A percentile compares a stretch with the other conserved stretches of the same genome.
Evolutionary conservation across 2,113 vertebrate genomes (phyloP).

Genomic region (Leucopsar rothschildi): DNA sequence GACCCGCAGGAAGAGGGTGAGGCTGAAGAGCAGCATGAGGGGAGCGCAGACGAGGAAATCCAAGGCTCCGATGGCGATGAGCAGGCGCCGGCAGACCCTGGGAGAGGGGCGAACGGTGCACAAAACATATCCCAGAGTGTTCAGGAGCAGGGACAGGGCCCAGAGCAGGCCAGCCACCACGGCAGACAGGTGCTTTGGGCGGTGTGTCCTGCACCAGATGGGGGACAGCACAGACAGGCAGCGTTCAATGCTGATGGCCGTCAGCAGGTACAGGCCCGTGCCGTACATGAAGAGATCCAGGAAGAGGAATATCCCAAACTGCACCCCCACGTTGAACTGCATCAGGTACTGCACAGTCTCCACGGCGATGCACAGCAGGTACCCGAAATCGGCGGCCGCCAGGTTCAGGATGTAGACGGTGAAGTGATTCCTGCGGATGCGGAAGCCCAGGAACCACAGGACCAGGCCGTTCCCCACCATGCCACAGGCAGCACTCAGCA

Average conservation of each 20-base stretch:
- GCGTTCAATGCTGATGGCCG: conserved; percentile 24
- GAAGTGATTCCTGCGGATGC: conserved; percentile 71
- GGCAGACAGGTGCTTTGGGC: neutral
- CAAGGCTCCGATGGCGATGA: neutral
- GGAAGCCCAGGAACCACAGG: conserved; percentile 71
- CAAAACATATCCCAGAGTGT: neutral
- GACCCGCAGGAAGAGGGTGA: conserved; percentile 44
- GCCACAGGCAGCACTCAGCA: conserved; percentile 67
- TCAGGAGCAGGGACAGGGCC: conserved; percentile 21
- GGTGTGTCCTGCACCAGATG: conserved; percentile 36
- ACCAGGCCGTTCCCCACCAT: conserved; percentile 72
- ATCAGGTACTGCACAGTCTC: conserved; percentile 58
- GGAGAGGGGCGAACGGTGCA: accelerated
- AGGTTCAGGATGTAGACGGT: conserved; percentile 73
- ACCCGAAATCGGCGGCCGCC: conserved; percentile 59
- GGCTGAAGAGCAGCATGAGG: conserved; percentile 53
- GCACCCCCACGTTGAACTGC: conserved; percentile 55
- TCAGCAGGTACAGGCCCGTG: conserved; percentile 36
- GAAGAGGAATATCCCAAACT: conserved; percentile 55
- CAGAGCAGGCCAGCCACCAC: neutral
- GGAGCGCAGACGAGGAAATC: conserved; percentile 33
- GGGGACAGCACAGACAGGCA: conserved; percentile 46
- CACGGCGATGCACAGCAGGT: conserved; percentile 67
- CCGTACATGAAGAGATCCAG: conserved; percentile 25
- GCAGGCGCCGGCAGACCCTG: neutral